These are phyloP conservation scores for Calephelis virginiensis DNA, from an alignment of 1,140 invertebrate genomes.

Conservation along the genomic window DNA sequence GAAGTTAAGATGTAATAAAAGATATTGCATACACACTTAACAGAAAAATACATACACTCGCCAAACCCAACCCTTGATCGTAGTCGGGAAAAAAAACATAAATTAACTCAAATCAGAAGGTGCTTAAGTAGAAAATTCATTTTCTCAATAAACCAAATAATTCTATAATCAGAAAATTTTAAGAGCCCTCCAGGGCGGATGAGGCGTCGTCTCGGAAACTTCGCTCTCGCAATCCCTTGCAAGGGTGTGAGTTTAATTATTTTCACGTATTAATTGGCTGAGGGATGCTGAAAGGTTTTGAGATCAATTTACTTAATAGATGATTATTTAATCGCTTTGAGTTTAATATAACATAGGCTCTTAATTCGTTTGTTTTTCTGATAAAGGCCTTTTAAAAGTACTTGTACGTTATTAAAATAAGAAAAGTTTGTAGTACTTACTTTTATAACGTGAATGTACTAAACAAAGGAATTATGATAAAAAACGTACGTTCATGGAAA, in stretches of 20 bases:
- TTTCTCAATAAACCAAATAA: slow-evolving; percentile 27
- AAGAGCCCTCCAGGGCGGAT: slow-evolving; percentile 22
- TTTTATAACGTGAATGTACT: too few relatives aligned
- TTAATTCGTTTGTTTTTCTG: not conserved
- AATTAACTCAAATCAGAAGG: slow-evolving; percentile 1
- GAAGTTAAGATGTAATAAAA: too few relatives aligned
- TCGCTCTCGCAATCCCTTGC: slow-evolving; percentile 29
- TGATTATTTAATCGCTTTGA: slow-evolving; percentile 12
- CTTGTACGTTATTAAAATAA: too few relatives aligned
- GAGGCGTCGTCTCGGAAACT: slow-evolving; percentile 44
- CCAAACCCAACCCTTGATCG: not conserved
- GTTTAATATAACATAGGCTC: not conserved
- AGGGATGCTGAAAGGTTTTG: slow-evolving; percentile 26
- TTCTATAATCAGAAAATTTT: slow-evolving; percentile 32
- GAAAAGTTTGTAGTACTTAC: too few relatives aligned
- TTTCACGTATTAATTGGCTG: slow-evolving; percentile 41
- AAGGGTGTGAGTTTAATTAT: slow-evolving; percentile 44
- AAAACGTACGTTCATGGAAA: too few relatives aligned
- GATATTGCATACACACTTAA: too few relatives aligned
- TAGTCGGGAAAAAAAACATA: not conserved
- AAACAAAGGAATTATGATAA: too few relatives aligned
- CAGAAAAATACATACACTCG: too few relatives aligned
- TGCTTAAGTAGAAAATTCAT: not conserved
- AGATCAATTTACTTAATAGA: slow-evolving; percentile 14
- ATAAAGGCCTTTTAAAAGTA: too few relatives aligned